Evolutionary conservation across 2,113 vertebrate genomes (phyloP), one percentile per base, ranked within the genome.

Genomic region (Oncorhynchus nerka): DNA sequence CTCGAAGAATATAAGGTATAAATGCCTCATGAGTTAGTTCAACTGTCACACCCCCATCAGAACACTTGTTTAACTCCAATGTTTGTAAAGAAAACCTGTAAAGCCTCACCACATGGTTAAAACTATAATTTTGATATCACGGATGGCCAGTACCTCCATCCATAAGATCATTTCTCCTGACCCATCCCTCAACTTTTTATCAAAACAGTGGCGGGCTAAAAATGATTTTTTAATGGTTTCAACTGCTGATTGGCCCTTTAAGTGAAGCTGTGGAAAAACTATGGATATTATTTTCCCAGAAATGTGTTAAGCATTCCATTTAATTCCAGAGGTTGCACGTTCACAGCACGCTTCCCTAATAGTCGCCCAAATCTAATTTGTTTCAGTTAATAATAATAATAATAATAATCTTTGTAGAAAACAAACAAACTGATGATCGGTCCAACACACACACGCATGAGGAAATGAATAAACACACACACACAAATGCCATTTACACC

Each of bases 341-440:
- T 71, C 71, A 20, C 75, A 77, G 78, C 71, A 74, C 15, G 78
- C 8, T 26, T 67, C 7, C 68, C 72, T 72, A 70, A 75, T 49
- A 79, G 59, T 67, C 20, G 8, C 49, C 75, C 73, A 71, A 75
- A 75, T 83, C 71, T 45, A 74, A 83, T 83, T 80, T 68, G 81
- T 68, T 74, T 80, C 71, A 64, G 62, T 75, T 72, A 73, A 78
- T n/a, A n/a, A n/a, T n/a, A n/a, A n/a, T n/a, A n/a, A n/a, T n/a
- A n/a, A n/a, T n/a, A n/a, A n/a, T n/a, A n/a, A n/a, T n/a, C n/a
- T 74, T 66, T 66, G 49, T 28, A 75, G 24, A 26, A 24, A 39
- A 61, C 9, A n/a, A 28, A 28, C 2, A 26, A 22, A 5, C 32
- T 4, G 5, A 62, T n/a, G n/a, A 24, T 22, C 7, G n/a, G 59